Evolutionary conservation across 2,888 invertebrate species (phyloP), one percentile per base, ranked within the genome.

Genomic region (Diaperis boleti): DNA sequence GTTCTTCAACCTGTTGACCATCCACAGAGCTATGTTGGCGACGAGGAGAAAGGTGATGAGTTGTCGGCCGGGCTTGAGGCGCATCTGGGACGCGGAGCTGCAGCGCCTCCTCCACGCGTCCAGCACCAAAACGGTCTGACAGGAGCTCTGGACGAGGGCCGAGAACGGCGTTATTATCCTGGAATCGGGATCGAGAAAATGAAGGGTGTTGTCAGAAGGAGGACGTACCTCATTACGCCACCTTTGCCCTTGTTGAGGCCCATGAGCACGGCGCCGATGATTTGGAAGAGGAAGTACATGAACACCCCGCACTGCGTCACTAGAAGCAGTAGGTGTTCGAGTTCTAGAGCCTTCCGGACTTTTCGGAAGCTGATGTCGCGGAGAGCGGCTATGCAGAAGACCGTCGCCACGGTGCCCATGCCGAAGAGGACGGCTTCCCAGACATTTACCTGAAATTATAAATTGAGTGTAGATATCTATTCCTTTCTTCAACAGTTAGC

Each of bases 261-360:
- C 10, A 86, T 86, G 72, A 89, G 87, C 69, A 87, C 88, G 65
- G 87, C 89, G 39, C 91, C 92, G 67, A 94, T 89, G 54, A 94
- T 88, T 75, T 92, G 91, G 79, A 94, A 92, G 83, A 93, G 88
- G 72, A 91, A 90, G 79, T 92, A 93, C 44, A 94, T 86, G 79
- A 92, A 93, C 72, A 94, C 89, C 13, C 95, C 95, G 0, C 90
- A 89, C 77, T 95, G 92, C 0, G 94, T 94, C 57, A 94, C 87
- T 15, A 95, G 87, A 57, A 95, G 83, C 1, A 95, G 83, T 1
- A 92, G 89, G 60, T 91, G 91, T 76, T 94, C 93, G 70, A 94
- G 81, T 49, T 83, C 83, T 11, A 86, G 75, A 2, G 84, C 64
- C 17, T 62, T 54, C 44, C 67, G 68, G 57, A 63, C 59, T 29